phyloP scores from a whole-genome alignment of 1,140 invertebrate species.

The Drosophila eugracilis region DNA sequence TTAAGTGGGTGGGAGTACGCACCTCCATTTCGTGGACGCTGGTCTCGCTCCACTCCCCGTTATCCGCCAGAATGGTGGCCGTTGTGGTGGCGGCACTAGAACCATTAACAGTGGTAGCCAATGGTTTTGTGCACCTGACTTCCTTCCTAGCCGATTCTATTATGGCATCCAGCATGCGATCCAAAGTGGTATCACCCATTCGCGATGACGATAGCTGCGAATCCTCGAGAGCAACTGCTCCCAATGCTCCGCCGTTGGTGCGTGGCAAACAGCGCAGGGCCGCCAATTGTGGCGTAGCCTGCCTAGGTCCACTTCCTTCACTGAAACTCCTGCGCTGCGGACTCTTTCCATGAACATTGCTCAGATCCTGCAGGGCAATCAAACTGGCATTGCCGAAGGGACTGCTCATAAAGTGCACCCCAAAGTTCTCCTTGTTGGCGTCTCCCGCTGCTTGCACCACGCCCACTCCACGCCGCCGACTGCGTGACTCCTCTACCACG shows the following conservation, averaged over 20 bases:
- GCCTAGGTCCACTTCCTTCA: slow-evolving; percentile 66
- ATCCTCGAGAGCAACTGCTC: slow-evolving; percentile 48
- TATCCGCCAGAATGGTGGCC: background rate
- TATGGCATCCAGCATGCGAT: slow-evolving; percentile 83
- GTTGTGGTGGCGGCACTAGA: background rate
- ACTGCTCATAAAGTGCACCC: slow-evolving; percentile 78
- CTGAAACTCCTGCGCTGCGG: slow-evolving; percentile 70
- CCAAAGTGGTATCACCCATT: slow-evolving; percentile 81
- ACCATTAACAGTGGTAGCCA: background rate
- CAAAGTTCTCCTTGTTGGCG: slow-evolving; percentile 80
- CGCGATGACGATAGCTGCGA: slow-evolving; percentile 79
- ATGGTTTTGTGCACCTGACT: slow-evolving; percentile 52
- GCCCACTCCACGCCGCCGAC: slow-evolving; percentile 28
- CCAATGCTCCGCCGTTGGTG: background rate
- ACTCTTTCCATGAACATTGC: slow-evolving; percentile 79
- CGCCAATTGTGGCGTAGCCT: slow-evolving; percentile 66
- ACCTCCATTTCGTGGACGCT: slow-evolving; percentile 84
- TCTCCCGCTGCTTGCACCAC: slow-evolving; percentile 36
- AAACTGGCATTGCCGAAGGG: slow-evolving; percentile 78
- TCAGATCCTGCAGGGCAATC: slow-evolving; percentile 77
- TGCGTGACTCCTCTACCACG: slow-evolving; percentile 62
- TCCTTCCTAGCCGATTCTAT: slow-evolving; percentile 81
- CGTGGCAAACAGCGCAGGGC: slow-evolving; percentile 61
- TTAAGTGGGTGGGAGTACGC: slow-evolving; percentile 78
- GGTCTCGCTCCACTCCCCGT: slow-evolving; percentile 67